Percentiles rank a stretch among this genome's conserved stretches.
phyloP scores from a whole-genome alignment of 2,113 vertebrate genomes.

The Falco punctatus region DNA sequence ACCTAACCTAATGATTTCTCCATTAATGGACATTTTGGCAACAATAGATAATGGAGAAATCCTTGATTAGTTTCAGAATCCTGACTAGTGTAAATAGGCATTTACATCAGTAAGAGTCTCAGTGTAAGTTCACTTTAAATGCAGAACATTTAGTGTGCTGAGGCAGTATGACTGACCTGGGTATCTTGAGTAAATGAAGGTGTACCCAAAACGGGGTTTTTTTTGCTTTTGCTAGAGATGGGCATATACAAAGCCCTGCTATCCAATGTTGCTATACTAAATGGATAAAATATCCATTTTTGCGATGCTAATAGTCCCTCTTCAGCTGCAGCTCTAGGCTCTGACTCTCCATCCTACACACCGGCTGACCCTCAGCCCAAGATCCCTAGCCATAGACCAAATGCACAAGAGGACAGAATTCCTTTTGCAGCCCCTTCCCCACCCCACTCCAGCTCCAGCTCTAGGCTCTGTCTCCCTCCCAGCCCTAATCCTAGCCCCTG shows the following conservation, averaged over 20 bases:
- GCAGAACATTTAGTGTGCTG: background rate
- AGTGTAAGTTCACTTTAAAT: background rate
- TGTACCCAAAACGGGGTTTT: background rate
- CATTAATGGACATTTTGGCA: slow-evolving; percentile 20
- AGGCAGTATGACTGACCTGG: background rate
- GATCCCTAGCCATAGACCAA: background rate
- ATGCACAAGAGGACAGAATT: background rate
- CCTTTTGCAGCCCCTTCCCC: background rate
- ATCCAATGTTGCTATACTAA: background rate
- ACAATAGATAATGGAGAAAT: background rate
- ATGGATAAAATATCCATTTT: background rate
- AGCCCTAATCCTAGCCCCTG: background rate
- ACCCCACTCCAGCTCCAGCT: background rate
- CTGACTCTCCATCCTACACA: background rate
- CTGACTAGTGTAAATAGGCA: background rate
- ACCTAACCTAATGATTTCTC: background rate
- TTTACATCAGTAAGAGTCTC: background rate
- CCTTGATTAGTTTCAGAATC: background rate
- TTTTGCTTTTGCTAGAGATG: background rate
- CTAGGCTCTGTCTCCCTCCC: background rate
- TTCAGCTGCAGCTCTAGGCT: background rate
- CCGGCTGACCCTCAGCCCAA: background rate
- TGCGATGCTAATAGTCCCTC: background rate
- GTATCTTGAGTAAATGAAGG: background rate
- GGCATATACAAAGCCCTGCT: background rate